Evolutionary conservation across 2,113 vertebrate genomes (phyloP).

Genomic region (Apeltes quadracus): DNA sequence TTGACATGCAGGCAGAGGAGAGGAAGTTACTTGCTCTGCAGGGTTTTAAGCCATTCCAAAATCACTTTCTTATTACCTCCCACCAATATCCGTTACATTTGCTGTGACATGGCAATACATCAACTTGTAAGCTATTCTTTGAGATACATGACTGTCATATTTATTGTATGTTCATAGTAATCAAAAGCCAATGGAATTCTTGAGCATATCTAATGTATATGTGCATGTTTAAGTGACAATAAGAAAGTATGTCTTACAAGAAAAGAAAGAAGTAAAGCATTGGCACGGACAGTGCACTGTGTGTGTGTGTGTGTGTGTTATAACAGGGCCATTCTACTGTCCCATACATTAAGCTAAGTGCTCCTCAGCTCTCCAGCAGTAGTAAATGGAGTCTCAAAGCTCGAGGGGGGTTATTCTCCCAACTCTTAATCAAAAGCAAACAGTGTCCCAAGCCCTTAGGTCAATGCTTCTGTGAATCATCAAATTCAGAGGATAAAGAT

Average conservation of each 20-base stretch:
- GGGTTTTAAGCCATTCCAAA: not conserved
- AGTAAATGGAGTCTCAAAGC: conserved; percentile 74
- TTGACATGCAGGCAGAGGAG: not conserved
- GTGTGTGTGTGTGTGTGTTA: conserved; percentile 26
- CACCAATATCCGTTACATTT: conserved; percentile 18
- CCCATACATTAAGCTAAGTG: conserved; percentile 83
- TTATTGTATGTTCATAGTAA: conserved; percentile 12
- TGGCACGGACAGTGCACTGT: conserved; percentile 21
- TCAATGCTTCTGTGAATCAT: conserved; percentile 72
- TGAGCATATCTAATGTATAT: conserved; percentile 13
- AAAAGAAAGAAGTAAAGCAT: not conserved
- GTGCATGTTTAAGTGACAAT: conserved; percentile 24
- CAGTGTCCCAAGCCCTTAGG: conserved; percentile 62
- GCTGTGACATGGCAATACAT: not conserved
- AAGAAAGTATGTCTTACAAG: conserved; percentile 4
- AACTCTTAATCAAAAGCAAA: conserved; percentile 66
- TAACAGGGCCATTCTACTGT: conserved; percentile 62
- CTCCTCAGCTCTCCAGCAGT: conserved; percentile 75
- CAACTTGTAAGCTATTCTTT: conserved; percentile 4
- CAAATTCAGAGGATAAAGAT: conserved; percentile 64
- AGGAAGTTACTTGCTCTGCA: not conserved
- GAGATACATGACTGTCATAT: not conserved
- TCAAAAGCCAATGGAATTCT: conserved; percentile 7
- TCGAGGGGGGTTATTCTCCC: conserved; percentile 52
- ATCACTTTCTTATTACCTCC: not conserved